Evolutionary conservation across 1,140 invertebrate species (phyloP), one percentile per base, ranked within the genome.

Genomic region (Acromyrmex heyeri): DNA sequence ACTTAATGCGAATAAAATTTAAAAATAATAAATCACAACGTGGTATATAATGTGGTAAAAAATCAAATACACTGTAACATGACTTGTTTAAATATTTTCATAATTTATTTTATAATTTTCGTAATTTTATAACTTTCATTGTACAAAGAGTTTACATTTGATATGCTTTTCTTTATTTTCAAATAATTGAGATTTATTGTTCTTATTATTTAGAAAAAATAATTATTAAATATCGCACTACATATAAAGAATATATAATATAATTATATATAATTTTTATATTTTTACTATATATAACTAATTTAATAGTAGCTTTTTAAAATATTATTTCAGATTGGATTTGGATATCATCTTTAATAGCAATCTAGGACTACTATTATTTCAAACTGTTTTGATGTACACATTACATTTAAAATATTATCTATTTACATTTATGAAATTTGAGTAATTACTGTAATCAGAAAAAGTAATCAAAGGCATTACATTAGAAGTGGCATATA

Each of bases 281-380:
- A 10, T 44, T 44, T 44, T 44, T 44, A 10, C 10, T 44, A 44
- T 10, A 14, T 57, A 27, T 72, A 72, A 30, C 1, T 30, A 5
- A 53, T 55, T 72, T 75, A 2, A 24, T 24, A 21, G 21, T 1
- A 4, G n/a, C 4, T 59, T 76, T 76, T n/a, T 38, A 24, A 44
- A 5, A 38, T 70, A 57, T 70, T 55, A 38, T 81, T 81, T 57
- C 59, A 78, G 61, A 24, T 55, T n/a, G 21, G 21, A 81, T 7
- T 57, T 70, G 50, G 34, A 70, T 69, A 79, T 3, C 30, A 55
- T 69, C 48, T 38, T 21, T 79, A 57, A 69, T 24, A 70, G 5
- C 2, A n/a, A 24, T 65, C 1, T 30, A 21, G 12, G 0, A 79
- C 16, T 5, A 62, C 27, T 27, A 8, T 73, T n/a, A 27, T 30